phyloP scores from a whole-genome alignment of 1,140 invertebrate genomes.

The Metaphire vulgaris region DNA sequence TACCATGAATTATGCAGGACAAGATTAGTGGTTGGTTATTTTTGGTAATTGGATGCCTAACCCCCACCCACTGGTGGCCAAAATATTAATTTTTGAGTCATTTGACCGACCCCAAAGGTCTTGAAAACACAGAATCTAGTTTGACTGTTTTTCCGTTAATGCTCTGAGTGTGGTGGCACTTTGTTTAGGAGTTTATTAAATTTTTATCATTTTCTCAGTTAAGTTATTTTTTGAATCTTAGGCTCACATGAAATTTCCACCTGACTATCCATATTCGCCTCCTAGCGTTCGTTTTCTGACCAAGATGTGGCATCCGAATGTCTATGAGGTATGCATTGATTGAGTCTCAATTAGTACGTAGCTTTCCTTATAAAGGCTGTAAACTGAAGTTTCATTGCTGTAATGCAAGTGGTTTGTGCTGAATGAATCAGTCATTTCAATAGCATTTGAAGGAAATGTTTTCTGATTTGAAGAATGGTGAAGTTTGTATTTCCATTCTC shows the following conservation, averaged over 20 bases:
- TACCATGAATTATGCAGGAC: too few relatives aligned
- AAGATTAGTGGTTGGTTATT: too few relatives aligned
- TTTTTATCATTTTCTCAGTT: not conserved
- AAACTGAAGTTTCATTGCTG: not conserved
- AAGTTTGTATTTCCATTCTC: conserved; percentile 97
- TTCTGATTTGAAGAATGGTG: conserved; percentile 83
- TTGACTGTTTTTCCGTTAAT: too few relatives aligned
- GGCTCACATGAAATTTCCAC: conserved; percentile 96
- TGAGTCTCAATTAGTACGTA: not conserved
- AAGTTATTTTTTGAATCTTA: conserved; percentile 63
- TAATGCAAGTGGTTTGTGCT: not conserved
- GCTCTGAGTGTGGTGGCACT: too few relatives aligned
- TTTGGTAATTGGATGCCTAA: too few relatives aligned
- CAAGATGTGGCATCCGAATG: conserved; percentile 99
- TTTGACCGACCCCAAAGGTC: too few relatives aligned
- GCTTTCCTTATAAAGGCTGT: not conserved
- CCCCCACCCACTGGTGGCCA: too few relatives aligned
- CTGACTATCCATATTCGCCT: conserved; percentile 96
- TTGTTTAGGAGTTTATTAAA: too few relatives aligned
- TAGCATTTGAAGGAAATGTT: too few relatives aligned
- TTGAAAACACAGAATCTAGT: too few relatives aligned
- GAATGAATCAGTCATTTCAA: too few relatives aligned
- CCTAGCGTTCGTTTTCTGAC: conserved; percentile 92
- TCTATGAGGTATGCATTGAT: conserved; percentile 81
- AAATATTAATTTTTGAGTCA: too few relatives aligned